Base-by-base conservation (phyloP, 1,140 invertebrate genomes). In the Piezodorus guildinii region DNA sequence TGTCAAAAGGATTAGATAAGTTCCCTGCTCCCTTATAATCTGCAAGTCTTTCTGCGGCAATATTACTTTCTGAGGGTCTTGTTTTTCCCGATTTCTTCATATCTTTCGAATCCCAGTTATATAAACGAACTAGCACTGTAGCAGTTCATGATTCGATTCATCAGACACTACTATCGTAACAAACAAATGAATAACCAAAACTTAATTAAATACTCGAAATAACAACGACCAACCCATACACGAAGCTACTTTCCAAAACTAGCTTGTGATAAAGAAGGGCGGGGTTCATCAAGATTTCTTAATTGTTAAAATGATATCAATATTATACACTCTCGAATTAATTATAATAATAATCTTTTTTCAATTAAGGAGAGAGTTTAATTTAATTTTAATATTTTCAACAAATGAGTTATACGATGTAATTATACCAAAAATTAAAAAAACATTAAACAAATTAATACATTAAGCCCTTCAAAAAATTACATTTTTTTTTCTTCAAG, bases 31-130 rank as follows among this genome's bases (percentile, higher is more conserved):
- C 72, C 65, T 66, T 68, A 66, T 74, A 75, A 68, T 74, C 73
- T 10, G 74, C 74, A 58, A 75, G 69, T 59, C 74, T 67, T 68
- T 75, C 74, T 27, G 73, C 74, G 59, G 72, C 73, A 65, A 72
- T 62, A 65, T 69, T 69, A 70, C 72, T 74, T 67, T 74, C 73
- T 59, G 69, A 65, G 62, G 65, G 65, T 63, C 56, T 67, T 60
- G 23, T 62, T 62, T 67, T 69, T 49, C 61, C 45, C 21, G 59
- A 45, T 39, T 65, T 69, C 66, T 66, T 69, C 66, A 68, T 69
- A 61, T 43, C 62, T 65, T 46, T 39, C 60, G 19, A 49, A 21
- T 19, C 46, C n/a, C n/a, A n/a, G 12, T 12, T 39, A 39, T 39
- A 10, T 10, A 39, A 8, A 39, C 34, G 1, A 39, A 39, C 12